These are phyloP conservation scores for Gymnothorax javanicus DNA, from an alignment of 2,797 vertebrate genomes.

Conservation along the genomic window DNA sequence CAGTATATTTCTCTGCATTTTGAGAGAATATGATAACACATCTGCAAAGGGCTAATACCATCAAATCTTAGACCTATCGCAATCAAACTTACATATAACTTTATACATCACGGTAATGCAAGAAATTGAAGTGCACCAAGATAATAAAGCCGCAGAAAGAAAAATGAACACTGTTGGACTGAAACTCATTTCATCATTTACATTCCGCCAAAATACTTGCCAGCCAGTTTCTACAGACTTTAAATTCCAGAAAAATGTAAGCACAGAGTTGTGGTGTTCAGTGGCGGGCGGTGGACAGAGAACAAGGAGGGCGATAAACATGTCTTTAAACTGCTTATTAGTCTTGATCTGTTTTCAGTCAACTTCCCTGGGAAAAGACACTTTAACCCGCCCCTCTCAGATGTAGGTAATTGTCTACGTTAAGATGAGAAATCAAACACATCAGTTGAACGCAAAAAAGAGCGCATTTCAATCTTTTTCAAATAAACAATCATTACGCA, in stretches of 20 bases:
- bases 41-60: not conserved
- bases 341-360: too few relatives aligned
- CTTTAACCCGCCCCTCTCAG: too few relatives aligned
- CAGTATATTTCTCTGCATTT: not conserved
- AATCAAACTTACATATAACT: not conserved
- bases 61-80: not conserved
- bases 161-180: not conserved
- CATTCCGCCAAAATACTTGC: not conserved
- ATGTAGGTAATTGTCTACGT: too few relatives aligned
- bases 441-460: too few relatives aligned
- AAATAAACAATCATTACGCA: too few relatives aligned
- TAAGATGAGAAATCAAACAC: too few relatives aligned
- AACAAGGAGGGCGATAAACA: too few relatives aligned
- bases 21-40: not conserved
- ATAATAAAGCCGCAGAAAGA: not conserved
- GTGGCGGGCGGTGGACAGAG: too few relatives aligned
- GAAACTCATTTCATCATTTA: not conserved
- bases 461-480: too few relatives aligned
- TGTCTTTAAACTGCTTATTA: too few relatives aligned
- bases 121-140: not conserved
- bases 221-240: not conserved
- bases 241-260: not conserved
- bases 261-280: too few relatives aligned
- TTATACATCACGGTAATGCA: not conserved
- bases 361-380: too few relatives aligned